These are phyloP conservation scores for Drosophila seclusa DNA, from an alignment of 2,888 invertebrate genomes.

Conservation along the genomic window DNA sequence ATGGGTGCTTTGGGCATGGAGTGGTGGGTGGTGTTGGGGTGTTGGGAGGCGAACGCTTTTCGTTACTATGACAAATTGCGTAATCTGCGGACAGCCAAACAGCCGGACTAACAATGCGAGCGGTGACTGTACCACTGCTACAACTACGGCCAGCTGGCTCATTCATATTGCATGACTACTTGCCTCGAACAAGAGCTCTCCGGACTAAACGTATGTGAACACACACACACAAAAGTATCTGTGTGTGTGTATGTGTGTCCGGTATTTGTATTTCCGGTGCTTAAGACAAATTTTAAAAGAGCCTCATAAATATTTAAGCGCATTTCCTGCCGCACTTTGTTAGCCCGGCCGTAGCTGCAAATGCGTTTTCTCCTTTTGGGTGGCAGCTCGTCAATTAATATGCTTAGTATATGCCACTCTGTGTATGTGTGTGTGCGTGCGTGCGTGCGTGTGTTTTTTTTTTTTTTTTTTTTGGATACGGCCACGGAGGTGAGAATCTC, in stretches of 20 bases:
- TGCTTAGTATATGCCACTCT: conserved; percentile 13
- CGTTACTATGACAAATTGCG: conserved; percentile 24
- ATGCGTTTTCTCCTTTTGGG: conserved; percentile 41
- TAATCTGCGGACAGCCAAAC: conserved; percentile 17
- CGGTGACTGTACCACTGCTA: conserved; percentile 64
- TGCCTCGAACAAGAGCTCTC: conserved; percentile 20
- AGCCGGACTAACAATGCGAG: conserved; percentile 43
- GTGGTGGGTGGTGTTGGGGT: not conserved
- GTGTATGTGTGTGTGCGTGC: conserved; percentile 3
- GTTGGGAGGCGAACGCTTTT: not conserved
- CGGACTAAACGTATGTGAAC: conserved; percentile 6
- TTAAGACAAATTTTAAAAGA: conserved; percentile 79
- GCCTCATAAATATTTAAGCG: conserved; percentile 71
- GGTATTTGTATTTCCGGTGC: conserved; percentile 79
- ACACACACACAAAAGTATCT: not conserved
- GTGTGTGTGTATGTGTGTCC: conserved; percentile 1
- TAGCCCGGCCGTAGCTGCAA: conserved; percentile 37
- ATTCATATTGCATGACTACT: conserved; percentile 64
- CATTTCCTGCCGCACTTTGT: conserved; percentile 73
- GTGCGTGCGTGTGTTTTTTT: not conserved
- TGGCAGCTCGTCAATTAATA: conserved; percentile 59
- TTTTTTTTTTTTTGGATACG: too few relatives aligned
- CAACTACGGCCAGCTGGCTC: conserved; percentile 26
- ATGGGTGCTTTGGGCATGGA: not conserved
- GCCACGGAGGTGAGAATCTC: too few relatives aligned